These are phyloP conservation scores for Drosophila mettleri DNA, from an alignment of 2,888 invertebrate genomes.

Conservation along the genomic window DNA sequence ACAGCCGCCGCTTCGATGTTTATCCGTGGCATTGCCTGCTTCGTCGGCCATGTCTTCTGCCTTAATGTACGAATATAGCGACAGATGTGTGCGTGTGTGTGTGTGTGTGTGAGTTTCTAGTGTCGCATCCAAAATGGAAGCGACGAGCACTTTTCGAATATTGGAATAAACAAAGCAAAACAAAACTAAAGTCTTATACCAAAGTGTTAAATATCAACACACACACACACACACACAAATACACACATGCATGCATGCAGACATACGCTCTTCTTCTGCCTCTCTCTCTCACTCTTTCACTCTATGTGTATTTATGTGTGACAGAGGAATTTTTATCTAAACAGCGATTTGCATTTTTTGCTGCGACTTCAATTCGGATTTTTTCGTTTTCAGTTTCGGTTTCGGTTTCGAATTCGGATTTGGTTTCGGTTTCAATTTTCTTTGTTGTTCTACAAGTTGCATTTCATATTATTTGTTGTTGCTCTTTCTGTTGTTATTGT, in stretches of 20 bases:
- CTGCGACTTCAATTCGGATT: slow-evolving; percentile 53
- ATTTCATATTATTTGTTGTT: slow-evolving; percentile 54
- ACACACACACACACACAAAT: slow-evolving; percentile 4
- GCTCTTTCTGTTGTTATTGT: slow-evolving; percentile 32
- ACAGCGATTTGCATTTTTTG: slow-evolving; percentile 63
- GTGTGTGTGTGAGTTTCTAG: slow-evolving; percentile 9
- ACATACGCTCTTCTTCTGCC: background rate
- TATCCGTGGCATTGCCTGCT: slow-evolving; percentile 46
- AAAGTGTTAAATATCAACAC: slow-evolving; percentile 47
- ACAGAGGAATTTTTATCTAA: slow-evolving; percentile 58
- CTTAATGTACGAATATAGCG: slow-evolving; percentile 16
- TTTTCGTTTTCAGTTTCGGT: slow-evolving; percentile 40
- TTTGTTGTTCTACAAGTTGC: slow-evolving; percentile 70
- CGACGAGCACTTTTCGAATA: slow-evolving; percentile 22
- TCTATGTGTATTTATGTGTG: slow-evolving; percentile 31
- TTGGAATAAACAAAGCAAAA: slow-evolving; percentile 58
- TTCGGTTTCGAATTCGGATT: slow-evolving; percentile 34
- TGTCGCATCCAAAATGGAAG: slow-evolving; percentile 28
- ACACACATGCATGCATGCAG: background rate
- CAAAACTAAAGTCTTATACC: slow-evolving; percentile 41
- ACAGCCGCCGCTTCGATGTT: slow-evolving; percentile 68
- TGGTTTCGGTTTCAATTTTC: slow-evolving; percentile 59
- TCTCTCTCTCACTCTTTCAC: background rate
- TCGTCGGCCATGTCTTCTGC: slow-evolving; percentile 42
- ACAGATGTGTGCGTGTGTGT: background rate